Percentiles rank a stretch among this genome's conserved stretches.
phyloP scores from a whole-genome alignment of 2,888 invertebrate genomes.

The Cosmia trapezina region DNA sequence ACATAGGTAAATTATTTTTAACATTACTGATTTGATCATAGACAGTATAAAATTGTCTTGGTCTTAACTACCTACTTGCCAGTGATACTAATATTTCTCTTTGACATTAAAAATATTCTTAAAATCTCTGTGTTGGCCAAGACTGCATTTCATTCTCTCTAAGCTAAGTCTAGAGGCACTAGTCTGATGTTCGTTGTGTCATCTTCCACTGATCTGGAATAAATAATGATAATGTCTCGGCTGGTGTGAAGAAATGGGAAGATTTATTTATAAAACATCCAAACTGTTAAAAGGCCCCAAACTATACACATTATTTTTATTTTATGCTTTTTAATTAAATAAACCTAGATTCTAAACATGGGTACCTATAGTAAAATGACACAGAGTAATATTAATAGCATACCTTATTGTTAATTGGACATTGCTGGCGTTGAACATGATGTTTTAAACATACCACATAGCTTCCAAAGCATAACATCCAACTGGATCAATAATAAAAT shows the following conservation, averaged over 20 bases:
- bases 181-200: no score
- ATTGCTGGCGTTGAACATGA: slow-evolving; percentile 13
- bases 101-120: no score
- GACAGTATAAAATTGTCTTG: no score
- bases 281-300: slow-evolving; percentile 4
- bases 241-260: neutral
- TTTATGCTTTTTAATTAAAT: slow-evolving; percentile 24
- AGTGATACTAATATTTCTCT: no score
- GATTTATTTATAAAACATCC: neutral
- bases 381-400: slow-evolving; percentile 8
- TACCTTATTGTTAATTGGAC: slow-evolving; percentile 21
- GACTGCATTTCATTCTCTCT: no score
- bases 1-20: no score
- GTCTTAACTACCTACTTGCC: no score
- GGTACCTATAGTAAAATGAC: slow-evolving; percentile 6
- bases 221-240: slow-evolving; percentile 5
- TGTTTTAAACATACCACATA: neutral
- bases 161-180: no score
- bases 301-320: slow-evolving; percentile 11
- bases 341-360: slow-evolving; percentile 33
- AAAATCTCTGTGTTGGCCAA: no score
- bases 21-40: no score
- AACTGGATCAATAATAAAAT: slow-evolving; percentile 6
- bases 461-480: neutral
- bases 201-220: neutral